Percentiles rank a stretch among this genome's conserved stretches.
Evolutionary conservation across 1,140 invertebrate species (phyloP).

Genomic region (Drosophila cardini): DNA sequence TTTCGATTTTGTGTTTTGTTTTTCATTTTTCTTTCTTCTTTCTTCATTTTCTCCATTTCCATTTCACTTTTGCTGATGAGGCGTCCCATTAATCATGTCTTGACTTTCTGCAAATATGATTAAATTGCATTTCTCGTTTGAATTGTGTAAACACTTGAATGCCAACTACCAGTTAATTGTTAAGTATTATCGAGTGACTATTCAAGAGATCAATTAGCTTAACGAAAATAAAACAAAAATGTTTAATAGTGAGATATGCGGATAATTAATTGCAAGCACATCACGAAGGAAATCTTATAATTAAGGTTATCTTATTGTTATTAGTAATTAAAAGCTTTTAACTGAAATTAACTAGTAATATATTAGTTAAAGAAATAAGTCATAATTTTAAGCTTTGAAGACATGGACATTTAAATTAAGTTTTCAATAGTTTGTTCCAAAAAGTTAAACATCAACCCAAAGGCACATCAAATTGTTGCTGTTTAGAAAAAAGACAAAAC

Average conservation of each 20-base stretch:
- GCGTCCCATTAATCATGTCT: conserved; percentile 49
- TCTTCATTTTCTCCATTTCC: conserved; percentile 2
- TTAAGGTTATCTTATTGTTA: no score
- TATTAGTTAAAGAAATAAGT: no score
- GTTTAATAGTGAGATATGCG: not conserved
- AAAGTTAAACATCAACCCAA: not conserved
- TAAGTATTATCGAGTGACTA: conserved; percentile 48
- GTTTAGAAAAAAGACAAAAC: not conserved
- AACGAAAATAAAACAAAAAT: conserved; percentile 12
- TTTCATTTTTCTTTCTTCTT: conserved; percentile 41
- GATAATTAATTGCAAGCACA: not conserved
- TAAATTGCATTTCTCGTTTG: conserved; percentile 56
- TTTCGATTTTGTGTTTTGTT: conserved; percentile 41
- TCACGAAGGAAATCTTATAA: not conserved
- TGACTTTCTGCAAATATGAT: conserved; percentile 39
- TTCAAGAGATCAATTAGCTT: conserved; percentile 36
- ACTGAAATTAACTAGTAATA: no score
- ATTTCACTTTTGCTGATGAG: conserved; percentile 31
- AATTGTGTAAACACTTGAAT: conserved; percentile 49
- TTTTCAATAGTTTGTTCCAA: not conserved
- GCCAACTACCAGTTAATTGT: conserved; percentile 40
- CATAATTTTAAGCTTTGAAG: no score
- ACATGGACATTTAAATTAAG: no score
- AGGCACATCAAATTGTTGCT: not conserved
- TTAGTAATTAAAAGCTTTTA: no score